Base-by-base conservation (phyloP, 2,797 vertebrate genomes). In the Sus cebifrons region DNA sequence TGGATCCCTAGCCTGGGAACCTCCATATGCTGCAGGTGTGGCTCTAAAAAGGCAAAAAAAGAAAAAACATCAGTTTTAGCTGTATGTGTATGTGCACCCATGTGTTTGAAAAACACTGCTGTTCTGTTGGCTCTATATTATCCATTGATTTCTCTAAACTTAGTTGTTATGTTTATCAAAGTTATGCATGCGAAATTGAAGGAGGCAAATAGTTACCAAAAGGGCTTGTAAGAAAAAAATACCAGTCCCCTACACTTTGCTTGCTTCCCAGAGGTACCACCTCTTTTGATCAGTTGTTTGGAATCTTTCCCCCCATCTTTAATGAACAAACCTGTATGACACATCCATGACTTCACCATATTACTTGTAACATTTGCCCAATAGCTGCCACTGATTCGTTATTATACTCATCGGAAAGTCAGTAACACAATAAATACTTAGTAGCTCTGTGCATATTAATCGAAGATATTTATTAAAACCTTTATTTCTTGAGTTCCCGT, bases 101-200 rank as follows among this genome's bases (percentile, higher is more conserved):
- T 36, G 44, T 49, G 44, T 49, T 49, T 49, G 44, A 49, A 49
- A 49, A 49, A 49, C 44, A 49, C 44, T 49, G 44, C 44, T 49
- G 6, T 49, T 49, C 44, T 49, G 44, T 49, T 49, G 44, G 44
- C 44, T 49, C 44, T 65, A 44, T 79, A 70, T 95, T 85, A 85
- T 25, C 40, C 16, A 44, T 77, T 56, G 64, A 68, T 73, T 93
- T 93, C 49, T 67, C 56, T 93, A 77, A 77, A 83, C n/a, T 81
- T 90, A 78, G 16, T 54, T 79, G 29, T 81, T 83, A 17, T 49
- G 20, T 92, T 82, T 70, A 56, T 44, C 20, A 56, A 16, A 86
- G 40, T 79, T 67, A 32, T 3, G 23, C 2, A 8, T 83, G n/a
- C 67, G 6, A 49, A 89, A 83, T 49, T 77, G 40, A 83, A 92